Conservation (phyloP, 2,888 invertebrate genomes). For the Heliconius charithonia region DNA sequence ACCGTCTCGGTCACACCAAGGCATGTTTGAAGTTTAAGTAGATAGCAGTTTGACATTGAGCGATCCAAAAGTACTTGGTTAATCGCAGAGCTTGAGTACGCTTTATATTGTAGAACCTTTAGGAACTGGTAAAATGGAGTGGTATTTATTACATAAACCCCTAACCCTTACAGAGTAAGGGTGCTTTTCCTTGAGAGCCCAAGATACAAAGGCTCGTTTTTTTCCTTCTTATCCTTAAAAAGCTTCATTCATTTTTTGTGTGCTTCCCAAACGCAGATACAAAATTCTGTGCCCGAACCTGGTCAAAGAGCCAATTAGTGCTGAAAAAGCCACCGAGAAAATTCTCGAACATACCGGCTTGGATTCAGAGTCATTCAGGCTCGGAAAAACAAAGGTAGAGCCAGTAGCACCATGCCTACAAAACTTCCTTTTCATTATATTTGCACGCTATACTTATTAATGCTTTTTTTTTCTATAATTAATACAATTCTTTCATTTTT, state of each 20-base stretch:
- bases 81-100: constrained; percentile 62
- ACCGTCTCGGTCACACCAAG: constrained; percentile 99
- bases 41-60: constrained; percentile 63
- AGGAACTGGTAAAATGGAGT: constrained; percentile 62
- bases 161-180: constrained; percentile 55
- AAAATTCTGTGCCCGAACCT: constrained; percentile 99
- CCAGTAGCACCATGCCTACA: constrained; percentile 44
- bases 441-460: constrained; percentile 39
- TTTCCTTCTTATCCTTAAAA: constrained; percentile 56
- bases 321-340: constrained; percentile 91
- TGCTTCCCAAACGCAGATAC: constrained; percentile 91
- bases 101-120: constrained; percentile 66
- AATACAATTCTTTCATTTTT: background rate
- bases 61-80: constrained; percentile 59
- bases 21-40: constrained; percentile 87
- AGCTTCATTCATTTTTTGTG: constrained; percentile 66
- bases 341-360: constrained; percentile 93
- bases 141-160: constrained; percentile 38
- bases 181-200: constrained; percentile 68
- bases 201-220: constrained; percentile 70
- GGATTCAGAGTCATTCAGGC: constrained; percentile 96
- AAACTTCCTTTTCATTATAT: constrained; percentile 32
- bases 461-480: constrained; percentile 20
- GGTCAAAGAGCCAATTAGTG: constrained; percentile 88
- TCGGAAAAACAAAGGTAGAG: constrained; percentile 98